These are phyloP conservation scores for Micrasema minimum DNA, from an alignment of 1,140 invertebrate species.

Conservation along the genomic window DNA sequence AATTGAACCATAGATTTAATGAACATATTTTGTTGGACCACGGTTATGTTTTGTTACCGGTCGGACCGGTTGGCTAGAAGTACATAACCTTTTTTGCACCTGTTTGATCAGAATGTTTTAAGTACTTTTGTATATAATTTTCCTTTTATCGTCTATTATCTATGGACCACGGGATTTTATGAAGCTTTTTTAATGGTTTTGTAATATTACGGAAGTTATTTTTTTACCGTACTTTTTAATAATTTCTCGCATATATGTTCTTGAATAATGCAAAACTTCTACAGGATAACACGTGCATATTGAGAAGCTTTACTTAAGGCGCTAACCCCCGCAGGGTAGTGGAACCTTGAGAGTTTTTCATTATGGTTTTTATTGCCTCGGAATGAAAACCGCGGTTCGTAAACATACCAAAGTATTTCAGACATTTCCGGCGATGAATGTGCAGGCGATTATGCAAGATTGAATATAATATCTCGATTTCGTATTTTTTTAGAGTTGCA, in stretches of 20 bases:
- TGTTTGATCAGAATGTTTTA: conserved; percentile 43
- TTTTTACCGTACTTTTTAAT: too few relatives aligned
- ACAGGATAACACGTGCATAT: too few relatives aligned
- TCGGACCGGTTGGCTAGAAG: conserved; percentile 30
- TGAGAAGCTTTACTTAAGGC: background rate
- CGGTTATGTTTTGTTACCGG: conserved; percentile 36
- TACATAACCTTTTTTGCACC: conserved; percentile 41
- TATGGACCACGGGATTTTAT: background rate
- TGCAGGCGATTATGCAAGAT: background rate
- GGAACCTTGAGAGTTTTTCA: conserved; percentile 16
- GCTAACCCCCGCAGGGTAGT: background rate
- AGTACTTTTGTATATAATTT: conserved; percentile 32
- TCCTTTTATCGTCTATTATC: conserved; percentile 14
- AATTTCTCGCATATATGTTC: too few relatives aligned
- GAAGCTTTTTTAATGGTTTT: too few relatives aligned
- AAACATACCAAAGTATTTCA: conserved; percentile 15
- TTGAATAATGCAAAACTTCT: too few relatives aligned
- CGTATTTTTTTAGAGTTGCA: too few relatives aligned
- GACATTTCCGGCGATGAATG: conserved; percentile 16
- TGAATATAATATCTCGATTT: too few relatives aligned
- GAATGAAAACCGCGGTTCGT: conserved; percentile 9
- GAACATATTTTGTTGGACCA: conserved; percentile 30
- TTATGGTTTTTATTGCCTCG: background rate
- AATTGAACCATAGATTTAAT: conserved; percentile 35
- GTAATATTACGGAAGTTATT: too few relatives aligned